Base-by-base conservation (phyloP, 2,113 vertebrate genomes). In the Tragelaphus strepsiceros region DNA sequence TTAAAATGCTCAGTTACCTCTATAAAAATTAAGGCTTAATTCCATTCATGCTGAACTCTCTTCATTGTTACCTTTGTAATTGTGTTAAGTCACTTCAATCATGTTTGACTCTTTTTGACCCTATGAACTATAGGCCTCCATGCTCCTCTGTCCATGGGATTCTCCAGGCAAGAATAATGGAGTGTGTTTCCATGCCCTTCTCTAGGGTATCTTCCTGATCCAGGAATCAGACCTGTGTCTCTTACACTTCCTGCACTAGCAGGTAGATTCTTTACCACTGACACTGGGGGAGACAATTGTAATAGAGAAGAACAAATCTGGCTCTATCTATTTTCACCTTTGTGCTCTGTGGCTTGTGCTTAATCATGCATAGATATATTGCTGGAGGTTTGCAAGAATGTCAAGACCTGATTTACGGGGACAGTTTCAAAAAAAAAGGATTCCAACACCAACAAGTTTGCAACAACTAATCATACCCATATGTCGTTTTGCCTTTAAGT, bases 121-220 rank as follows among this genome's bases (percentile, higher is more conserved):
- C 10, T 71, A 12, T 71, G 67, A 39, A 71, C 67, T 39, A 22
- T 71, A 35, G 10, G 9, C 10, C 10, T 39, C 19, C n/a, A 39
- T 39, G n/a, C 10, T 39, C 67, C 67, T 71, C 67, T 71, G n/a
- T 71, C 67, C 2, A 0, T 39, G 19, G 19, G n/a, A 71, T 71
- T 71, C 64, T 71, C 64, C 64, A 35, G 64, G 17, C n/a, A 71
- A 71, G 5, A 39, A 39, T 71, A 71, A 71, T 12, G n/a, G 35
- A 39, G 19, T 71, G 35, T 71, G 35, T 39, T 13, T 21, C 2
- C 67, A 71, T 71, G 67, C 67, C 67, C n/a, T 39, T 71, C 67
- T 39, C n/a, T 19, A 13, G 19, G n/a, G 21, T 19, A 71, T 71
- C 19, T 71, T 71, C n/a, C 67, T 0, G 0, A 71, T 5, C 5